These are phyloP conservation scores for Butorides virescens DNA, from an alignment of 2,113 vertebrate genomes.

Conservation along the genomic window DNA sequence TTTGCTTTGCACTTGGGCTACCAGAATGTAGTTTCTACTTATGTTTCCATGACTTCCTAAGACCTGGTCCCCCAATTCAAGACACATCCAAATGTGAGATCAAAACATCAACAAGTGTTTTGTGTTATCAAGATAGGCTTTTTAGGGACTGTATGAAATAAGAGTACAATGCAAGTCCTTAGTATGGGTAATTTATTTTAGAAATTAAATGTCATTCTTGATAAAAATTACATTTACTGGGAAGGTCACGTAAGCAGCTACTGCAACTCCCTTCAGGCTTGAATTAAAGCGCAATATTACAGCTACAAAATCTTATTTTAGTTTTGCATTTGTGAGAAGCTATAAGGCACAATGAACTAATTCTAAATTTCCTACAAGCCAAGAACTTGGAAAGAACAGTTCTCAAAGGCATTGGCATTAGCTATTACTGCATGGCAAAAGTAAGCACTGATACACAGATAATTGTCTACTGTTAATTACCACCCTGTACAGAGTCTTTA, in stretches of 20 bases:
- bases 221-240: not conserved
- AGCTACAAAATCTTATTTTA: not conserved
- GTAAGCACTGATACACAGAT: accelerated
- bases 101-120: not conserved
- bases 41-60: not conserved
- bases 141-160: not conserved
- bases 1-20: not conserved
- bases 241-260: not conserved
- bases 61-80: not conserved
- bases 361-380: not conserved
- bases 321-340: not conserved
- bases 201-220: not conserved
- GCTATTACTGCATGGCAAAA: not conserved
- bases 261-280: not conserved
- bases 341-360: not conserved
- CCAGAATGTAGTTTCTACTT: not conserved
- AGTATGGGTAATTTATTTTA: not conserved
- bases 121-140: not conserved
- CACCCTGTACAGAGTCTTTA: not conserved
- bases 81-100: not conserved
- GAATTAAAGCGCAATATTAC: not conserved
- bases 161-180: not conserved
- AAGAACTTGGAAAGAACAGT: not conserved
- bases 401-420: not conserved
- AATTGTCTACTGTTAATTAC: not conserved